Conservation (phyloP, 2,797 vertebrate species). For the Masticophis lateralis region DNA sequence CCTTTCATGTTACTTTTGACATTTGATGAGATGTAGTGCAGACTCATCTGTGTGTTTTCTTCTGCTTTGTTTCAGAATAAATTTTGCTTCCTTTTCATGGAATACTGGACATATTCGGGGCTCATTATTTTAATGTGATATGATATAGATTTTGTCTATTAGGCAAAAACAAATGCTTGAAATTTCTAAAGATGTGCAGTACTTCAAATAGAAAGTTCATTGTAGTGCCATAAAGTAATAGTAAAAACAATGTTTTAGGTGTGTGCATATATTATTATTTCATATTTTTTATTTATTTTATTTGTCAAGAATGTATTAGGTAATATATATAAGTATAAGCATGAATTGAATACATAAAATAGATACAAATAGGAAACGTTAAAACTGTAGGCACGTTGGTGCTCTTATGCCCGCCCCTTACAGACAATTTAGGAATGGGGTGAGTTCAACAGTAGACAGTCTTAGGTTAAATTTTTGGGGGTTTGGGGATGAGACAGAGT, state of each 20-base stretch:
- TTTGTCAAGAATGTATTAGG: too few relatives aligned
- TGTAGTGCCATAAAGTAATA: not conserved
- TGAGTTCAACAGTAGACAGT: too few relatives aligned
- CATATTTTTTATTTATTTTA: not conserved
- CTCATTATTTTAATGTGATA: not conserved
- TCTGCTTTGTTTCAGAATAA: not conserved
- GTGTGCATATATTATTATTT: not conserved
- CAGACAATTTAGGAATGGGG: too few relatives aligned
- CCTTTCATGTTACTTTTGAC: not conserved
- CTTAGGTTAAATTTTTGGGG: too few relatives aligned
- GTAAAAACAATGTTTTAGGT: not conserved
- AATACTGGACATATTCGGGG: not conserved
- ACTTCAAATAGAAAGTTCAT: not conserved
- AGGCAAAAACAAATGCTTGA: not conserved
- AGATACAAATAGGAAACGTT: too few relatives aligned
- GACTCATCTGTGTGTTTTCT: not conserved
- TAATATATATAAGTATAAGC: too few relatives aligned
- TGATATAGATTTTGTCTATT: not conserved
- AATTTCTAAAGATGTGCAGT: not conserved
- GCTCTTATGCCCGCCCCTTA: too few relatives aligned
- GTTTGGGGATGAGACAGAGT: too few relatives aligned
- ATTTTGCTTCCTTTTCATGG: not conserved
- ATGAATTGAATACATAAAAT: too few relatives aligned
- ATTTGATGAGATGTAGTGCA: not conserved
- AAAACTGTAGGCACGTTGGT: too few relatives aligned